Conservation (phyloP, 2,888 invertebrate species). For the Shargacucullia verbasci region DNA sequence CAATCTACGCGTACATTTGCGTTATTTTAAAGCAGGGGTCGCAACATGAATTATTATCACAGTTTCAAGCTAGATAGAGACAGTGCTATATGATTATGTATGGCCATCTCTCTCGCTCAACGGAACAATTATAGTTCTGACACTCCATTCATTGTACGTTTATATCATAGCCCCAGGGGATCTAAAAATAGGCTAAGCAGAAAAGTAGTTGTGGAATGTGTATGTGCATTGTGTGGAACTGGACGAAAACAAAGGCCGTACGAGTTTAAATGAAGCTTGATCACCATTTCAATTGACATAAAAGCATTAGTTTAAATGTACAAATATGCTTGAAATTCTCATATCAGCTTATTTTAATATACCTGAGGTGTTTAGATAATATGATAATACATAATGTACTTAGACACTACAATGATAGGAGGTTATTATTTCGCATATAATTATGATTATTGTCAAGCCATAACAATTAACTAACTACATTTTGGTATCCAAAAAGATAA, state of each 20-base stretch:
- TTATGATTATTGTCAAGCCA: no score
- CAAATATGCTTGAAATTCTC: conserved; percentile 4
- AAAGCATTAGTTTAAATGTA: conserved; percentile 10
- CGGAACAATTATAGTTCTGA: conserved; percentile 55
- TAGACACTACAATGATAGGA: no score
- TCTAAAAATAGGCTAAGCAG: conserved; percentile 42
- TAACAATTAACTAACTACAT: no score
- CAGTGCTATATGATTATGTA: conserved; percentile 3
- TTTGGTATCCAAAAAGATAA: no score
- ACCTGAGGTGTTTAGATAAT: no score
- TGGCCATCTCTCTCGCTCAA: conserved; percentile 13
- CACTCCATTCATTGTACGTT: conserved; percentile 53
- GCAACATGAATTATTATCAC: conserved; percentile 35
- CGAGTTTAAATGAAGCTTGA: conserved; percentile 25
- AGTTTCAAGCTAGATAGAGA: conserved; percentile 15
- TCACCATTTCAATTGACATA: conserved; percentile 8
- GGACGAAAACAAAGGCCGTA: conserved; percentile 14
- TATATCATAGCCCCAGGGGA: conserved; percentile 22
- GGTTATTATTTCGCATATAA: no score
- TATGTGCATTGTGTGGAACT: conserved; percentile 29
- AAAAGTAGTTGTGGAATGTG: conserved; percentile 39
- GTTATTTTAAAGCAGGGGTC: conserved; percentile 48
- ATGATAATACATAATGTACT: no score
- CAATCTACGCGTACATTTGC: conserved; percentile 31
- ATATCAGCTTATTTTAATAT: no score